Conservation (phyloP, 2,113 vertebrate genomes). For the Typhlomys cinereus region DNA sequence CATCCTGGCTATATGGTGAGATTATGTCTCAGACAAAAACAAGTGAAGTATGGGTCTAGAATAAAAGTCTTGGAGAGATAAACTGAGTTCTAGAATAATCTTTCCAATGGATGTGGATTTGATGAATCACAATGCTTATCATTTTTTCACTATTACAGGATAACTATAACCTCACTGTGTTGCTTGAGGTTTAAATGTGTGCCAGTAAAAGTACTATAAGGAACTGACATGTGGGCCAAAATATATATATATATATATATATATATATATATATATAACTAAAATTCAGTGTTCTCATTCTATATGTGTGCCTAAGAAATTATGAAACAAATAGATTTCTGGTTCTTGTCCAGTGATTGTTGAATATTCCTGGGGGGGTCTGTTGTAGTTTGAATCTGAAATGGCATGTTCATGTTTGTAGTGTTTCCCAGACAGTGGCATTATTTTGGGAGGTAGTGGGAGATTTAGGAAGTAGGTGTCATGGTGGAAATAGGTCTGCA, state of each 20-base stretch:
- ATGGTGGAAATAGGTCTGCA: not conserved
- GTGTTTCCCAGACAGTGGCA: too few species aligned
- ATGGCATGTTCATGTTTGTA: not conserved
- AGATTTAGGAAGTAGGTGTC: not conserved
- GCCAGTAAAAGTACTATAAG: not conserved
- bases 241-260: too few species aligned
- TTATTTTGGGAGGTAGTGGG: not conserved
- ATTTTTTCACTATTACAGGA: not conserved
- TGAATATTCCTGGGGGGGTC: not conserved
- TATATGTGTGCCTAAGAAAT: not conserved
- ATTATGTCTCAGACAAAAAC: not conserved
- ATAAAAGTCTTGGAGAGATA: not conserved
- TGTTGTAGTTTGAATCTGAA: not conserved
- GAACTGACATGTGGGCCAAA: not conserved
- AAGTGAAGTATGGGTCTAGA: not conserved
- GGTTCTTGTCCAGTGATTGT: not conserved
- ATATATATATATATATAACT: too few species aligned
- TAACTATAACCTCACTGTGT: not conserved
- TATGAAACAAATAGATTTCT: not conserved
- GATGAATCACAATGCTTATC: not conserved
- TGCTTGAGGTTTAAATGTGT: not conserved
- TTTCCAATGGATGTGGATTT: not conserved
- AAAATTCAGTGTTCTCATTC: not conserved
- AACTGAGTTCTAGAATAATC: not conserved
- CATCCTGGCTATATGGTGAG: not conserved